A percentile compares a stretch with the other conserved stretches of the same genome.
phyloP scores from a whole-genome alignment of 2,888 invertebrate genomes.

The Hedychridium roseum region DNA sequence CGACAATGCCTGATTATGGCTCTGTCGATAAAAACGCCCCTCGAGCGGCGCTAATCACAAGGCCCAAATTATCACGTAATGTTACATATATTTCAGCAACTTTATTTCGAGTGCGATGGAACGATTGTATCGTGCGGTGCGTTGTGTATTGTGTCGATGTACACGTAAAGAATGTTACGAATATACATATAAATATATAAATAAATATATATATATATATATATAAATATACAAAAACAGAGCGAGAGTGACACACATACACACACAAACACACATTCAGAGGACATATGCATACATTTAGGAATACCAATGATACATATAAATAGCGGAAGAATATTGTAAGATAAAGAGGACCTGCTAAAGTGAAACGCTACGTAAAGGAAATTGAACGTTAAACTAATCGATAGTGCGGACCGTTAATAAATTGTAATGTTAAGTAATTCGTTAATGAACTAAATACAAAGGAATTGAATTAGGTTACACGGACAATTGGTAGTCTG shows the following conservation, averaged over 20 bases:
- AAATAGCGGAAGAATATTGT: conserved; percentile 38
- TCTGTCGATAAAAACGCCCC: no score
- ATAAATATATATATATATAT: conserved; percentile 33
- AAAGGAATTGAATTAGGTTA: conserved; percentile 63
- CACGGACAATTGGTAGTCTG: conserved; percentile 52
- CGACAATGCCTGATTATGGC: no score
- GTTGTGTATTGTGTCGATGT: conserved; percentile 11
- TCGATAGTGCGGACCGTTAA: conserved; percentile 54
- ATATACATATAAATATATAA: conserved; percentile 17
- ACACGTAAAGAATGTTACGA: conserved; percentile 23
- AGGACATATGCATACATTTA: conserved; percentile 21
- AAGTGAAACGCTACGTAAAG: conserved; percentile 27
- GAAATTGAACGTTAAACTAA: conserved; percentile 47
- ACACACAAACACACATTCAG: conserved; percentile 8
- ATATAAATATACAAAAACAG: conserved; percentile 34
- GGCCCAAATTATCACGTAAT: no score
- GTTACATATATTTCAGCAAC: no score
- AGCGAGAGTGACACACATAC: conserved; percentile 33
- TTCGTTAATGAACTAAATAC: conserved; percentile 58
- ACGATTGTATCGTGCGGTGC: conserved; percentile 12
- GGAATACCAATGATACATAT: conserved; percentile 20
- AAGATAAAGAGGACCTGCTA: conserved; percentile 41
- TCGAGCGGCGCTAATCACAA: no score
- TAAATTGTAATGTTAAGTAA: conserved; percentile 57
- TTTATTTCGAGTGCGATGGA: conserved; percentile 18